These are phyloP conservation scores for Pseudochromis fuscus DNA, from an alignment of 2,797 vertebrate genomes.

Conservation along the genomic window DNA sequence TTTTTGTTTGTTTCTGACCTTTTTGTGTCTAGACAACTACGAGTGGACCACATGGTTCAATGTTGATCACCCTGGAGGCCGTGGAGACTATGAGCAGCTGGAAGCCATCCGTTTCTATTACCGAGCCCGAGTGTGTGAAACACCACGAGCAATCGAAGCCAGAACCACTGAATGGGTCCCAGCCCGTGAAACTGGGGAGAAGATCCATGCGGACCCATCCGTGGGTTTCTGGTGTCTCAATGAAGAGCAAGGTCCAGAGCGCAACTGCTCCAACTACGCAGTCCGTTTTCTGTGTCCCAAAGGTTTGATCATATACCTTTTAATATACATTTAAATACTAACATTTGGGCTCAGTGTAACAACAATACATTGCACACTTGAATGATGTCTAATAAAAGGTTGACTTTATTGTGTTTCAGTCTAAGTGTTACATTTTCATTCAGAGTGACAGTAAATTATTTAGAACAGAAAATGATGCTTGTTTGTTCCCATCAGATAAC, in stretches of 20 bases:
- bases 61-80: slow-evolving; percentile 91
- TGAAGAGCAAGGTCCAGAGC: slow-evolving; percentile 87
- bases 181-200: slow-evolving; percentile 87
- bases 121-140: slow-evolving; percentile 85
- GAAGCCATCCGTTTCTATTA: slow-evolving; percentile 93
- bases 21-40: slow-evolving; percentile 77
- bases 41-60: slow-evolving; percentile 95
- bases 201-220: slow-evolving; percentile 84
- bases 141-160: slow-evolving; percentile 87
- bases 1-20: slow-evolving; percentile 26
- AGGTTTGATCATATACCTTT: slow-evolving; percentile 74
- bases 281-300: slow-evolving; percentile 90
- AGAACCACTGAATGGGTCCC: slow-evolving; percentile 91
- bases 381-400: background rate
- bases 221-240: slow-evolving; percentile 95
- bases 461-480: background rate
- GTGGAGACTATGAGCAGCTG: slow-evolving; percentile 91
- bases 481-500: slow-evolving; percentile 51
- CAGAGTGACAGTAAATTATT: background rate
- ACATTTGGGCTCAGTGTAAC: too few species aligned
- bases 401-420: background rate
- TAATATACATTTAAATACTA: background rate
- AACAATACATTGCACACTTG: too few species aligned
- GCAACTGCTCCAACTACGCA: slow-evolving; percentile 92
- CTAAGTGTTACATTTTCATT: background rate